Conservation (phyloP, 1,140 invertebrate species). For the Stenopsyche tienmushanensis region DNA sequence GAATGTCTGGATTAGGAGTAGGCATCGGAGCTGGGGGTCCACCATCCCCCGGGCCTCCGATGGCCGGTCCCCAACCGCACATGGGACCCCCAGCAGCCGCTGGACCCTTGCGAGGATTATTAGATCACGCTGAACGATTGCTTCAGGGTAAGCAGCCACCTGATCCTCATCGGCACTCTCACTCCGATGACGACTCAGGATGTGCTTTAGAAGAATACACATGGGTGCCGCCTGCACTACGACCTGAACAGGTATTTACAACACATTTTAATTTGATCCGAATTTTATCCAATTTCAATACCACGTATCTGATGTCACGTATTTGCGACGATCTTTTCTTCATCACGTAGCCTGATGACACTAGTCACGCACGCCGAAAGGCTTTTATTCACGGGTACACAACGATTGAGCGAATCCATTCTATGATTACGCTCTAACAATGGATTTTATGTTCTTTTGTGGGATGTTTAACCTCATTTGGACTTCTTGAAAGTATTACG, state of each 20-base stretch:
- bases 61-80: constrained; percentile 37
- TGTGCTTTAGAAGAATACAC: constrained; percentile 97
- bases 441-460: no score
- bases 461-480: no score
- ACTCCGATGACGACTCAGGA: constrained; percentile 95
- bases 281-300: no score
- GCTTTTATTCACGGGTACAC: no score
- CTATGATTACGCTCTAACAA: no score
- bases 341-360: no score
- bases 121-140: constrained; percentile 52
- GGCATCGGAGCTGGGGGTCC: constrained; percentile 37
- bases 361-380: no score
- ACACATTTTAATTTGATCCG: no score
- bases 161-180: constrained; percentile 84
- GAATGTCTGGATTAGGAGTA: constrained; percentile 27
- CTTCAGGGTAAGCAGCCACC: constrained; percentile 52
- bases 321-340: no score
- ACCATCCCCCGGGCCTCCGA: constrained; percentile 30
- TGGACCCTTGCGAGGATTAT: constrained; percentile 54
- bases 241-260: constrained; percentile 88
- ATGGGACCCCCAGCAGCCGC: constrained; percentile 35
- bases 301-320: no score
- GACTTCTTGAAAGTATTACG: no score
- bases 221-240: constrained; percentile 93
- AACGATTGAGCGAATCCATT: no score